Evolutionary conservation across 2,797 vertebrate species (phyloP), one percentile per base, ranked within the genome.

Genomic region (Aselliscus stoliczkanus): DNA sequence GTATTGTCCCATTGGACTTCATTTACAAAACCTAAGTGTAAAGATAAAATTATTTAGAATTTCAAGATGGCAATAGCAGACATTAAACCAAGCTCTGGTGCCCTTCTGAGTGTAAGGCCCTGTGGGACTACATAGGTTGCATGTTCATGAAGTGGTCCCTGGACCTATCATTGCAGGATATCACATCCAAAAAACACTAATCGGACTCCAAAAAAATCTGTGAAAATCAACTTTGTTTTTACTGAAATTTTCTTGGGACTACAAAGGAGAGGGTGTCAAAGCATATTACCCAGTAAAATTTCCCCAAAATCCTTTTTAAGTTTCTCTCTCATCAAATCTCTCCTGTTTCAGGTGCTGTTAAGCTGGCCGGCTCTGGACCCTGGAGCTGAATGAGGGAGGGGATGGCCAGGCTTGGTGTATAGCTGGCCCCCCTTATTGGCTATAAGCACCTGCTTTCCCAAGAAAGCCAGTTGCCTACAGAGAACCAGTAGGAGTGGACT

Each of bases 21-120:
- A 67, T 86, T 88, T 92, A 73, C 2, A 29, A 82, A 87, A 73
- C 5, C 31, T 62, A 72, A 60, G 8, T 72, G 79, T 70, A 80
- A 88, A 84, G 62, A 58, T 90, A 75, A 93, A 90, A 70, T 67
- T 70, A 62, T 82, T 77, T 86, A 89, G 80, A 92, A 95, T 86
- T 95, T 79, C 37, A 83, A 75, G n/a, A 64, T 72, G 85, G 47
- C 34, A 29, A 44, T n/a, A 96, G 50, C n/a, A 92, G 27, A 62
- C 54, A 72, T 56, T 52, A 94, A 77, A 83, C 15, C 56, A 67
- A 87, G 20, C 4, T 4, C 47, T 1, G 1, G 23, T 27, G 13
- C 25, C 37, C 69, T 83, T 81, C 42, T 60, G 25, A 54, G 25
- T 34, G 8, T 60, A 56, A 14, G 47, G 7, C 15, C 81, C 15